Evolutionary conservation across 2,888 invertebrate species (phyloP).

Genomic region (Cataglyphis altisquamis): DNA sequence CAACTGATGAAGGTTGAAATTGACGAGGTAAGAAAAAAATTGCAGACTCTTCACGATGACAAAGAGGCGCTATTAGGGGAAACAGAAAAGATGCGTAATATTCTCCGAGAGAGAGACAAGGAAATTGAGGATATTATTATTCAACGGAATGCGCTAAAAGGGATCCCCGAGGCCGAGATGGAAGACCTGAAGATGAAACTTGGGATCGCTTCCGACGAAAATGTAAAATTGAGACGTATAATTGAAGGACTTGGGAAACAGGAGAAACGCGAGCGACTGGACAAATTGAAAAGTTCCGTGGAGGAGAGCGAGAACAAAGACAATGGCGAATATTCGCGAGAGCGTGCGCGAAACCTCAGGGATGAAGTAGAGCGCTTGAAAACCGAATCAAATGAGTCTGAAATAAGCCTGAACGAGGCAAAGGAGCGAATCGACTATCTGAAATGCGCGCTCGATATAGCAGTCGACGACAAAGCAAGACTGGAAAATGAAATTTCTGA

Average conservation of each 20-base stretch:
- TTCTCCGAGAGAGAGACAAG: slow-evolving; percentile 61
- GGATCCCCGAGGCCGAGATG: slow-evolving; percentile 21
- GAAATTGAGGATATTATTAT: slow-evolving; percentile 58
- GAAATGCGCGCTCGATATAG: slow-evolving; percentile 39
- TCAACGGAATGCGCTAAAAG: slow-evolving; percentile 53
- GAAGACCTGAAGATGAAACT: slow-evolving; percentile 44
- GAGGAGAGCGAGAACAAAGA: neutral
- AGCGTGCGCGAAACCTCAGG: slow-evolving; percentile 19
- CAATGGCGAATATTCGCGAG: neutral
- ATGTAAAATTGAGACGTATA: slow-evolving; percentile 52
- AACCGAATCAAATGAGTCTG: slow-evolving; percentile 53
- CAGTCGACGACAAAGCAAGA: slow-evolving; percentile 49
- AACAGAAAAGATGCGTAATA: slow-evolving; percentile 55
- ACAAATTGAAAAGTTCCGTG: slow-evolving; percentile 41
- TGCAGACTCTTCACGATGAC: slow-evolving; percentile 56
- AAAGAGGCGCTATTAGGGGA: slow-evolving; percentile 61
- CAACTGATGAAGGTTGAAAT: slow-evolving; percentile 61
- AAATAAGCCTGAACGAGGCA: slow-evolving; percentile 49
- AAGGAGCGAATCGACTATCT: slow-evolving; percentile 52
- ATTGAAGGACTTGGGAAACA: slow-evolving; percentile 20
- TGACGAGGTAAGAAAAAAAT: slow-evolving; percentile 49
- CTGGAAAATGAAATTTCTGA: slow-evolving; percentile 57
- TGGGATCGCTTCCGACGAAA: slow-evolving; percentile 45
- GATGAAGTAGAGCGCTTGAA: slow-evolving; percentile 52
- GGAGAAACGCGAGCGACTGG: neutral